These are phyloP conservation scores for Myiagra hebetior DNA, from an alignment of 2,113 vertebrate genomes.

Conservation along the genomic window DNA sequence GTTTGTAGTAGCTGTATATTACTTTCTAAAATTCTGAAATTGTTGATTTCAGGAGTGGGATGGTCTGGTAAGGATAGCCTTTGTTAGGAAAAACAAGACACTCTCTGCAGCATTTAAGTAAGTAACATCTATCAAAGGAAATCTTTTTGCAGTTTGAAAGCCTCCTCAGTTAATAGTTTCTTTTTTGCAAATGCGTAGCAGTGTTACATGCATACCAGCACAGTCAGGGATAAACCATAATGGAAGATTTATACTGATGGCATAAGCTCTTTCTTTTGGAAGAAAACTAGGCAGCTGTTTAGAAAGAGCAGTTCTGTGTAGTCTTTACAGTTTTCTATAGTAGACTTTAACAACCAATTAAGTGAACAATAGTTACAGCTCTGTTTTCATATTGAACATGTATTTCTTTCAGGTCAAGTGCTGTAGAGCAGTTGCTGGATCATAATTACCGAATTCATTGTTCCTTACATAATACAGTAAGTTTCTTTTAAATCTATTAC, in stretches of 20 bases:
- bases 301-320: neutral
- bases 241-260: neutral
- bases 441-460: constrained; percentile 97
- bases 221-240: neutral
- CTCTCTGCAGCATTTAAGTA: constrained; percentile 93
- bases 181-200: neutral
- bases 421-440: constrained; percentile 91
- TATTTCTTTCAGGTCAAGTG: constrained; percentile 79
- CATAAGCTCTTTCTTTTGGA: neutral
- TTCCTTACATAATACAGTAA: constrained; percentile 88
- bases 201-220: neutral
- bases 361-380: neutral
- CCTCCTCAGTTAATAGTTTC: neutral
- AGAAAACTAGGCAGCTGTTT: neutral
- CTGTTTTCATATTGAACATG: neutral
- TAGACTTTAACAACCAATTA: neutral
- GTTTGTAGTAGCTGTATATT: neutral
- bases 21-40: neutral
- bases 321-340: accelerated
- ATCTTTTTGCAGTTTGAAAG: neutral
- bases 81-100: constrained; percentile 98
- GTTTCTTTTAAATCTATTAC: constrained; percentile 17
- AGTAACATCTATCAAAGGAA: constrained; percentile 55
- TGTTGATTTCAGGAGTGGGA: constrained; percentile 90
- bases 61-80: constrained; percentile 95